Base-by-base conservation (phyloP, 30 jellyfish, hydroid and myxozoan species). In the Turritopsis dohrnii region DNA sequence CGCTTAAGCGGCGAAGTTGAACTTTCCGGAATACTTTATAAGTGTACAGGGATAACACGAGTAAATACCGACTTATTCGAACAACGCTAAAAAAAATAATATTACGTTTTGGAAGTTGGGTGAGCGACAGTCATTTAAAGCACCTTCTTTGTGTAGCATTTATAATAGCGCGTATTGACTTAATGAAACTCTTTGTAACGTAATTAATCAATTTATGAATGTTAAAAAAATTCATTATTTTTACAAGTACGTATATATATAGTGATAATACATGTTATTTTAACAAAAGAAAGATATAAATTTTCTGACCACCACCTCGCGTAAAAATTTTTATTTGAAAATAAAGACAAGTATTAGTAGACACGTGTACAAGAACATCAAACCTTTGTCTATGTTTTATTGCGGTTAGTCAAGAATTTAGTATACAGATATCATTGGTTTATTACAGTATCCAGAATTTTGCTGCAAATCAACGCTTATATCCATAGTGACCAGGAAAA, bases 1-100 rank as follows among this genome's bases (percentile, higher is more conserved):
- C 52, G 77, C 21, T 25, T 80, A 29, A 22, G 79, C 87, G 87
- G 79, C 77, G 72, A 52, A 28, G 69, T 76, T 28, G 28, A 76
- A 76, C 84, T 76, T 76, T 76, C 87, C 87, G 87, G 87, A 80
- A 31, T 53, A 53, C 31, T 69, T 69, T n/a, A 69, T 69, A 69
- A 69, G 77, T 19, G 77, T 27, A 69, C 66, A 71, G 79, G 77
- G 60, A 65, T 80, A 77, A 28, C 85, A 25, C 71, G 71, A 77
- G 29, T 29, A 77, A 77, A 77, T 53, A 60, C 85, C 85, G 85
- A 77, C 85, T 77, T 77, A 28, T 77, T 77, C 71, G 53, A 53
- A 77, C 66, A 16, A 66, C 85, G 85, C 85, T 77, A 77, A 77
- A 77, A 75, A 28, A 26, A 28, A 29, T 77, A 26, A 60, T 23